phyloP scores from a whole-genome alignment of 2,113 vertebrate genomes.

The Cebidichthys violaceus region DNA sequence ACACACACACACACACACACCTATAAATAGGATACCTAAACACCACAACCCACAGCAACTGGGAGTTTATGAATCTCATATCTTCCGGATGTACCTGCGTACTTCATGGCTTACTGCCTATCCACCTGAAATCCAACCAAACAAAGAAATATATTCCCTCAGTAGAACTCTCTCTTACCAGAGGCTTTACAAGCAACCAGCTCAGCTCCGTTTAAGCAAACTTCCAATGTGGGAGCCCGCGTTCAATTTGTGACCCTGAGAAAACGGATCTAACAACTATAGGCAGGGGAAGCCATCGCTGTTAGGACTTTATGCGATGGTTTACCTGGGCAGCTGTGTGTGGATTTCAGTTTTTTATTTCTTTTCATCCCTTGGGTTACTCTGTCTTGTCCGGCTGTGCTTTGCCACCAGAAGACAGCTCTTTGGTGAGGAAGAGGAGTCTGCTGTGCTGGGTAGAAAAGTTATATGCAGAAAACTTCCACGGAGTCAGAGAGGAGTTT shows the following conservation, averaged over 20 bases:
- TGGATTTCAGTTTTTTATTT: constrained; percentile 17
- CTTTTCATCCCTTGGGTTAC: constrained; percentile 23
- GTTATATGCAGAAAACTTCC: constrained; percentile 34
- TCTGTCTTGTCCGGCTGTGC: constrained; percentile 60
- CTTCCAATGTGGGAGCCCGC: constrained; percentile 43
- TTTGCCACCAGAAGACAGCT: constrained; percentile 43
- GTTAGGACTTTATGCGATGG: constrained; percentile 52
- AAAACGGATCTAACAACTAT: constrained; percentile 56
- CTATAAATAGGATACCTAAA: constrained; percentile 46
- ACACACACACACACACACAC: constrained; percentile 3
- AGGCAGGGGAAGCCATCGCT: constrained; percentile 39
- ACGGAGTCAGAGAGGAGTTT: constrained; percentile 10
- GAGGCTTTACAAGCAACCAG: constrained; percentile 69
- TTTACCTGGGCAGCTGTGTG: constrained; percentile 47
- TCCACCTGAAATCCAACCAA: constrained; percentile 77
- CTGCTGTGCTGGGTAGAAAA: constrained; percentile 43
- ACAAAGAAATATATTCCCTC: constrained; percentile 72
- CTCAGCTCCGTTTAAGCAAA: constrained; percentile 69
- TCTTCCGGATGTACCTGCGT: constrained; percentile 74
- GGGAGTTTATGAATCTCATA: constrained; percentile 78
- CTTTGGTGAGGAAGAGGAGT: constrained; percentile 43
- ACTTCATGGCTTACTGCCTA: constrained; percentile 74
- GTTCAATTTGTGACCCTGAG: constrained; percentile 62
- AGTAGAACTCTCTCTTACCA: constrained; percentile 58
- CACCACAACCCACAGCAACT: constrained; percentile 58